Percentiles rank a stretch among this genome's conserved stretches.
Conservation (phyloP, 1,140 invertebrate species). For the Lethocerus indicus region DNA sequence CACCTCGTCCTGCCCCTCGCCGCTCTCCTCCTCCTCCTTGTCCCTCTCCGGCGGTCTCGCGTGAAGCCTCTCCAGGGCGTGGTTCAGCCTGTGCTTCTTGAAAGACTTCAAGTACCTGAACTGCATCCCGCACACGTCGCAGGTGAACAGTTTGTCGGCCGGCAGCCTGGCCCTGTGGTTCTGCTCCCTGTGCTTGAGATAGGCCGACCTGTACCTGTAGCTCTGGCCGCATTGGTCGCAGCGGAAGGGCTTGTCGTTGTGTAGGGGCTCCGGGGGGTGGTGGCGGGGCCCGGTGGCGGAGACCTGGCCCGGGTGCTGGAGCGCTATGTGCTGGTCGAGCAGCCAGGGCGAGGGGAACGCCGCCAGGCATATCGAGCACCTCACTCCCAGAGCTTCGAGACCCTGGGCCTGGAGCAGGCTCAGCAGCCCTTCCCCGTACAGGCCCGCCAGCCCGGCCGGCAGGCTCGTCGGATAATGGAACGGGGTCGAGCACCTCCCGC, state of each 20-base stretch:
- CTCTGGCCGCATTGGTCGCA: conserved; percentile 81
- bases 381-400: conserved; percentile 55
- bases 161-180: conserved; percentile 69
- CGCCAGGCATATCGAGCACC: conserved; percentile 59
- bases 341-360: conserved; percentile 67
- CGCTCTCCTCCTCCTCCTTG: conserved; percentile 14
- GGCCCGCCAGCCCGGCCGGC: conserved; percentile 21
- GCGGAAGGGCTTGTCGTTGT: conserved; percentile 73
- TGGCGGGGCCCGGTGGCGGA: conserved; percentile 2
- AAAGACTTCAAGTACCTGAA: conserved; percentile 77
- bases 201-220: conserved; percentile 73
- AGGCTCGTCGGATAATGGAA: conserved; percentile 25
- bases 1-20: conserved; percentile 39
- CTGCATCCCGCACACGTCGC: conserved; percentile 78
- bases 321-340: conserved; percentile 56
- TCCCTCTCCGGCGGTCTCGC: conserved; percentile 9
- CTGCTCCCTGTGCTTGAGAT: conserved; percentile 74
- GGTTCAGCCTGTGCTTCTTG: conserved; percentile 74
- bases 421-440: conserved; percentile 11
- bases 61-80: conserved; percentile 62
- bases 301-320: conserved; percentile 44
- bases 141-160: conserved; percentile 75
- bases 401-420: conserved; percentile 21
- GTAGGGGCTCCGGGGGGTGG: conserved; percentile 24
- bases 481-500: conserved; percentile 26